phyloP scores from a whole-genome alignment of 1,140 invertebrate genomes.

The Temnothorax curvispinosus region DNA sequence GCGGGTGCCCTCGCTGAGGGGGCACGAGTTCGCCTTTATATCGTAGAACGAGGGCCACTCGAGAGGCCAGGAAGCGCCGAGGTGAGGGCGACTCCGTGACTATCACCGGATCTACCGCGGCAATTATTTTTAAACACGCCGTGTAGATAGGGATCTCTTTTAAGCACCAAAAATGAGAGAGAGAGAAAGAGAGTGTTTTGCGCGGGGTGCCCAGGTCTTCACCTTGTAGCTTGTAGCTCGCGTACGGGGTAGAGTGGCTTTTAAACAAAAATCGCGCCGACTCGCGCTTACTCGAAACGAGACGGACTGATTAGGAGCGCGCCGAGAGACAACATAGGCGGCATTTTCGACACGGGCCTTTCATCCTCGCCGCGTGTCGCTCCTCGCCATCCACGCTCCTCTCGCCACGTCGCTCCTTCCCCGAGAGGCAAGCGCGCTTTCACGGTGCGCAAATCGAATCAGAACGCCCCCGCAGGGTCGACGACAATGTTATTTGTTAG shows the following conservation, averaged over 20 bases:
- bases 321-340: constrained; percentile 6
- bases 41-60: constrained; percentile 79
- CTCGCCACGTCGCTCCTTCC: constrained; percentile 31
- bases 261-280: constrained; percentile 76
- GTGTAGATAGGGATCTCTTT: constrained; percentile 83
- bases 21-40: constrained; percentile 74
- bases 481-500: constrained; percentile 86
- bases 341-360: constrained; percentile 20
- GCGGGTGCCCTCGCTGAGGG: constrained; percentile 55
- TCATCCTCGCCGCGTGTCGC: constrained; percentile 15
- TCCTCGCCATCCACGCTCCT: background rate
- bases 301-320: constrained; percentile 20
- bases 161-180: background rate
- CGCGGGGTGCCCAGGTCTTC: constrained; percentile 1
- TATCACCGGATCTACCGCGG: constrained; percentile 83
- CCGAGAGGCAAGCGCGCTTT: constrained; percentile 60
- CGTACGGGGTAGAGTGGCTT: constrained; percentile 77
- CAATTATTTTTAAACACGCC: constrained; percentile 87
- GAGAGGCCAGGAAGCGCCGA: constrained; percentile 73
- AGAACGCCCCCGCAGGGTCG: constrained; percentile 79
- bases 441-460: constrained; percentile 83
- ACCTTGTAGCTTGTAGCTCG: background rate
- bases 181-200: constrained; percentile 67
- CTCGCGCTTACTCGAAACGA: background rate
- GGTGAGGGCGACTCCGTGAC: constrained; percentile 84